Evolutionary conservation across 1,140 invertebrate species (phyloP).

Genomic region (Oedothorax gibbosus): DNA sequence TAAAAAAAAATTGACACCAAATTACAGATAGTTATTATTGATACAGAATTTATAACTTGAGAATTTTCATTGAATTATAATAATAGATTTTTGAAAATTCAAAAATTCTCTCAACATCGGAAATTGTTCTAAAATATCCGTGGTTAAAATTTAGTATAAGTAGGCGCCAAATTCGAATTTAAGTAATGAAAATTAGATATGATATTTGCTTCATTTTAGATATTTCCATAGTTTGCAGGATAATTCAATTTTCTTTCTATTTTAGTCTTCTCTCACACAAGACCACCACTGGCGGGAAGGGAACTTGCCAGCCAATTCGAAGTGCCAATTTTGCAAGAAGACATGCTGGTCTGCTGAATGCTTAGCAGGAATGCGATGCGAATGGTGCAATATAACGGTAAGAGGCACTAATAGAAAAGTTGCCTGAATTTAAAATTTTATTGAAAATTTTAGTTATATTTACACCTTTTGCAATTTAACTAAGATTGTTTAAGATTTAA

Average conservation of each 20-base stretch:
- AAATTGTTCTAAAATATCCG: no score
- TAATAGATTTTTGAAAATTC: no score
- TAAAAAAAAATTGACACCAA: no score
- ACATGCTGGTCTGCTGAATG: constrained; percentile 98
- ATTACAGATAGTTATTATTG: no score
- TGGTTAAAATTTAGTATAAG: neutral
- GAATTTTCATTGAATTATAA: no score
- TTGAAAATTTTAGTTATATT: no score
- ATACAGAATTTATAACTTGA: no score
- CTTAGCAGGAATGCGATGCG: constrained; percentile 91
- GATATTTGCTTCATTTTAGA: neutral
- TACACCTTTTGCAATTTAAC: no score
- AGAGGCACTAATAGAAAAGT: constrained; percentile 65
- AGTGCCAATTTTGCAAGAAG: constrained; percentile 97
- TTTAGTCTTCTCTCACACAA: constrained; percentile 69
- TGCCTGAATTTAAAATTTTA: no score
- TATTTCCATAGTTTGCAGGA: neutral
- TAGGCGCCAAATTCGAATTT: neutral
- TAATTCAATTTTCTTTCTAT: constrained; percentile 52
- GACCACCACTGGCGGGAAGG: constrained; percentile 98
- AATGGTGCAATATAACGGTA: constrained; percentile 99
- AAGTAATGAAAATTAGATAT: neutral
- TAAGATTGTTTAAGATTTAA: no score
- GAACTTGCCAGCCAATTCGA: constrained; percentile 93
- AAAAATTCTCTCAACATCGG: no score